A percentile compares a stretch with the other conserved stretches of the same genome.
Conservation (phyloP, 2,113 vertebrate genomes). For the Clarias magur region DNA sequence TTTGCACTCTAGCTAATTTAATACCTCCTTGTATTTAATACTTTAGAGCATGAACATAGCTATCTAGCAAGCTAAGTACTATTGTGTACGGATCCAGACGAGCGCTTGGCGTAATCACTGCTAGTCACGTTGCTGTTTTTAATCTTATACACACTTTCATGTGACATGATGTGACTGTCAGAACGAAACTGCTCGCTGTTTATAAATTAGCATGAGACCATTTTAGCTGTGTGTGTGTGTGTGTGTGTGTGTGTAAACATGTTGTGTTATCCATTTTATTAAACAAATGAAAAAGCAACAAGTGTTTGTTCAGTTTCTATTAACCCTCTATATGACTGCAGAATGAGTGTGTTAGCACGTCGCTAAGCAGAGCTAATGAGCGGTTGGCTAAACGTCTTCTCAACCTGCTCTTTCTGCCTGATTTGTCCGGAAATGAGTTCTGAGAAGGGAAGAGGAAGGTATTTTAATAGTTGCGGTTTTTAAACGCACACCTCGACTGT, state of each 20-base stretch:
- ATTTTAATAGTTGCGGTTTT: not conserved
- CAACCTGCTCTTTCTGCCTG: not conserved
- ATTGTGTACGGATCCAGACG: not conserved
- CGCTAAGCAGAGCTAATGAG: not conserved
- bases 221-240: not conserved
- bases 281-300: not conserved
- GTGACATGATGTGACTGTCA: not conserved
- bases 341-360: slow-evolving; percentile 4
- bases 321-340: not conserved
- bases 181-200: not conserved
- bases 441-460: slow-evolving; percentile 9
- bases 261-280: not conserved
- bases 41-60: not conserved
- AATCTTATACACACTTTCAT: not conserved
- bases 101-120: not conserved
- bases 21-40: not conserved
- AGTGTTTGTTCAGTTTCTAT: not conserved
- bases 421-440: not conserved
- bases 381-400: not conserved
- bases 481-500: not conserved
- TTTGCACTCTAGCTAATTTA: not conserved
- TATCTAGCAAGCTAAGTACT: not conserved
- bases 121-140: not conserved
- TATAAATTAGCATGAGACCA: not conserved
- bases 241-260: not conserved